These are phyloP conservation scores for Tiliqua scincoides DNA, from an alignment of 2,113 vertebrate species.

Conservation along the genomic window DNA sequence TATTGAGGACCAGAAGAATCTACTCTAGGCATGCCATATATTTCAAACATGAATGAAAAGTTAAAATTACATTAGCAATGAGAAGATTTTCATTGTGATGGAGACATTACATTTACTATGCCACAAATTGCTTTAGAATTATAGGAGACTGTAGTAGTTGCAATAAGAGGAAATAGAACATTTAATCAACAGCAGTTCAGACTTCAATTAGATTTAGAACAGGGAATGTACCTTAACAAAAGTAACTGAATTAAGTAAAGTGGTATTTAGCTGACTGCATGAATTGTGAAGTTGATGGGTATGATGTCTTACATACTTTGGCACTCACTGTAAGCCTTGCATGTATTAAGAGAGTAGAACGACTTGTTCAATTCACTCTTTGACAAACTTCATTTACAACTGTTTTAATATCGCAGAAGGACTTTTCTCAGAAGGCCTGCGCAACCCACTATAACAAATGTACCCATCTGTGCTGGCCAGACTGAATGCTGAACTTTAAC, in stretches of 20 bases:
- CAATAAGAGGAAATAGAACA: neutral
- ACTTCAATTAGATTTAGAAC: slow-evolving; percentile 47
- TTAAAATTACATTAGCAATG: neutral
- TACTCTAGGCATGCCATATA: neutral
- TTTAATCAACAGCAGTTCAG: slow-evolving; percentile 49
- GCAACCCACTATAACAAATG: neutral
- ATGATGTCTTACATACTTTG: slow-evolving; percentile 7
- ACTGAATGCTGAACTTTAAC: neutral
- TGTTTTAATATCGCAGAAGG: neutral
- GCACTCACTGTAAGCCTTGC: neutral
- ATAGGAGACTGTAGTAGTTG: neutral
- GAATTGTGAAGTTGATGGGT: slow-evolving; percentile 25
- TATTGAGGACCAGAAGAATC: neutral
- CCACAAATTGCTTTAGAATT: slow-evolving; percentile 26
- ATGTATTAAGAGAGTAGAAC: neutral
- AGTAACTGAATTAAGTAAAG: slow-evolving; percentile 40
- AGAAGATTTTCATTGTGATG: slow-evolving; percentile 14
- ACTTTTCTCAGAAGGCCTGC: neutral
- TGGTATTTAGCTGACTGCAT: slow-evolving; percentile 46
- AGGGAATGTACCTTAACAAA: slow-evolving; percentile 27
- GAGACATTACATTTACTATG: neutral
- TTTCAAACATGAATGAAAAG: neutral
- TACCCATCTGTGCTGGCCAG: no score
- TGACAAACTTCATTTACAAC: neutral
- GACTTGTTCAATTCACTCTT: neutral